A percentile compares a stretch with the other conserved stretches of the same genome.
These are phyloP conservation scores for Mystacides longicornis DNA, from an alignment of 2,888 invertebrate species.

Conservation along the genomic window DNA sequence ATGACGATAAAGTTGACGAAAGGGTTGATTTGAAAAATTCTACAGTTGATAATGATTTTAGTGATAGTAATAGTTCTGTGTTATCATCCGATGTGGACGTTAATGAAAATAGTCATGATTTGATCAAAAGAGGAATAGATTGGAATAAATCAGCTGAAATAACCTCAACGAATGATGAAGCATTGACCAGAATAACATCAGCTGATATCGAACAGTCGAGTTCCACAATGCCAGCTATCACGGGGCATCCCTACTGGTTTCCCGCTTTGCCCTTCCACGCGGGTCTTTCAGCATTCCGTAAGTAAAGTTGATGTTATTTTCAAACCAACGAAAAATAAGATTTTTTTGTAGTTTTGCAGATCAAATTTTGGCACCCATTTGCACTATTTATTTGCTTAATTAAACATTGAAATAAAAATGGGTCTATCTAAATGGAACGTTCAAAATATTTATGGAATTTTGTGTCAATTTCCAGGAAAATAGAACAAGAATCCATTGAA, in stretches of 20 bases:
- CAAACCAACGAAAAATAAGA: no score
- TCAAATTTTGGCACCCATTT: no score
- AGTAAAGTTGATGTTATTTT: slow-evolving; percentile 31
- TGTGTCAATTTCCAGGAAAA: no score
- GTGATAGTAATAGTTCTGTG: slow-evolving; percentile 4
- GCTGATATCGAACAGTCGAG: slow-evolving; percentile 11
- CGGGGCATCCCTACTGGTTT: slow-evolving; percentile 39
- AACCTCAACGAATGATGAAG: not conserved
- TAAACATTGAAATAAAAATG: no score
- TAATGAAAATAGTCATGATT: slow-evolving; percentile 6
- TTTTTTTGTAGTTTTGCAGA: no score
- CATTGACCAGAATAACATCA: slow-evolving; percentile 28
- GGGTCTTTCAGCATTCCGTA: slow-evolving; percentile 50
- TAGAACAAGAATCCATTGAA: no score
- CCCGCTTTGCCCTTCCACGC: slow-evolving; percentile 51
- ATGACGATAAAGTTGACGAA: slow-evolving; percentile 26
- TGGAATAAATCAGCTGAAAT: slow-evolving; percentile 30
- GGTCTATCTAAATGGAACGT: no score
- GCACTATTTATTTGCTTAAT: no score
- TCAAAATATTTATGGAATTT: no score
- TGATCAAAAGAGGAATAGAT: slow-evolving; percentile 14
- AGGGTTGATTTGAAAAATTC: not conserved
- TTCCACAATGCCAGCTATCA: slow-evolving; percentile 33
- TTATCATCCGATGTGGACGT: slow-evolving; percentile 44
- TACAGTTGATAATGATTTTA: not conserved